These are phyloP conservation scores for Caenorhabditis remanei DNA, from an alignment of 1,140 invertebrate genomes.

Conservation along the genomic window DNA sequence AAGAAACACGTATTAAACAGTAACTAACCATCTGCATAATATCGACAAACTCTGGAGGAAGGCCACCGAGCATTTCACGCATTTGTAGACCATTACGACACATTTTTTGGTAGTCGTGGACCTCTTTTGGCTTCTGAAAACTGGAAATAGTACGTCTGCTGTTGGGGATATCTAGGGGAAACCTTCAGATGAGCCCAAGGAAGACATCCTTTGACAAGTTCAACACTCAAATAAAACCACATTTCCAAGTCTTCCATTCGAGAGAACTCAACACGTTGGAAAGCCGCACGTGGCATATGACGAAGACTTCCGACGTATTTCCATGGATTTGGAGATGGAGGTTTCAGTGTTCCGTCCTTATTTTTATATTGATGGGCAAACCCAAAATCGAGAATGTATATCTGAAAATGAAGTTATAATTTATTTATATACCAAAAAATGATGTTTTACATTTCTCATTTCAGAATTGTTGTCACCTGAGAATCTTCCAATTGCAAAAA, in stretches of 20 bases:
- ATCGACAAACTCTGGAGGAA: slow-evolving; percentile 52
- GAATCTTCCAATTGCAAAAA: slow-evolving; percentile 63
- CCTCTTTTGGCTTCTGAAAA: slow-evolving; percentile 63
- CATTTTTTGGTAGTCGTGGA: slow-evolving; percentile 57
- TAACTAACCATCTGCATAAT: slow-evolving; percentile 55
- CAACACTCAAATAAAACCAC: slow-evolving; percentile 66
- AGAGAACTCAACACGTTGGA: slow-evolving; percentile 30
- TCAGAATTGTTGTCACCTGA: slow-evolving; percentile 38
- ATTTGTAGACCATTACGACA: slow-evolving; percentile 53
- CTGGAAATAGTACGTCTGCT: neutral
- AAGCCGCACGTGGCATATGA: slow-evolving; percentile 60
- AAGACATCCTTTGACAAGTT: slow-evolving; percentile 62
- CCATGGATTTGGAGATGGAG: slow-evolving; percentile 55
- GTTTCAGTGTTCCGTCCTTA: slow-evolving; percentile 59
- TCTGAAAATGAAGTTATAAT: neutral
- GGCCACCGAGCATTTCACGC: slow-evolving; percentile 57
- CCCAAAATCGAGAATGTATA: slow-evolving; percentile 66
- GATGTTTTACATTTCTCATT: slow-evolving; percentile 23
- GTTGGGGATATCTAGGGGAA: neutral
- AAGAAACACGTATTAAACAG: neutral
- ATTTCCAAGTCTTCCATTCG: slow-evolving; percentile 64
- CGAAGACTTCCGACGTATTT: slow-evolving; percentile 58
- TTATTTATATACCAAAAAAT: neutral
- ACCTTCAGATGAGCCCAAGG: slow-evolving; percentile 61
- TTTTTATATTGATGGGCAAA: slow-evolving; percentile 58